Percentiles rank a stretch among this genome's conserved stretches.
phyloP scores from a whole-genome alignment of 2,113 vertebrate genomes.

The Chloropsis hardwickii region DNA sequence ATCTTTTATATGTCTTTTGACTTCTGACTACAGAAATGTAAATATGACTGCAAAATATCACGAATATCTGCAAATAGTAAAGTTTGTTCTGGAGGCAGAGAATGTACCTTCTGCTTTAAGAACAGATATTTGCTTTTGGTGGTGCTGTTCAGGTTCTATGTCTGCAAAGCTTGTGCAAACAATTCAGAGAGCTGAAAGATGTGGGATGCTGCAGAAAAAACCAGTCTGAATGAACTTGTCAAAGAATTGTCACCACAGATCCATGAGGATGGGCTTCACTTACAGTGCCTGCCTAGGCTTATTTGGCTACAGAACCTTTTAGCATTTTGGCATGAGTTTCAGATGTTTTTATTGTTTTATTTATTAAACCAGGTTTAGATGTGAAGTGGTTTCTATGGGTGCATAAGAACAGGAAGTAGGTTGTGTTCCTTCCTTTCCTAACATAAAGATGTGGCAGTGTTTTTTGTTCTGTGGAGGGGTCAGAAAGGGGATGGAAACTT shows the following conservation, averaged over 20 bases:
- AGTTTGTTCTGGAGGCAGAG: background rate
- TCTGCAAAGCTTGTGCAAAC: background rate
- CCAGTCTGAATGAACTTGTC: background rate
- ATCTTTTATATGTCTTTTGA: background rate
- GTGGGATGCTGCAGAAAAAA: background rate
- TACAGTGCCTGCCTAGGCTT: background rate
- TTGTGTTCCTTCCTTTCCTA: background rate
- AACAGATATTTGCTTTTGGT: background rate
- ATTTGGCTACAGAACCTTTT: background rate
- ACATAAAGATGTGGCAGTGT: rapidly evolving
- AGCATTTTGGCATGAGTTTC: background rate
- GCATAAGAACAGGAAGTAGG: rapidly evolving
- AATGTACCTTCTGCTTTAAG: background rate
- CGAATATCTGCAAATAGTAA: background rate
- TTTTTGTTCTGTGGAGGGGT: background rate
- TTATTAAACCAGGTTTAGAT: background rate
- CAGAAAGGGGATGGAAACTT: background rate
- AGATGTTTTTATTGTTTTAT: background rate
- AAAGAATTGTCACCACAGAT: background rate
- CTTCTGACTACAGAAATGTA: background rate
- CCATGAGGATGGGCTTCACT: background rate
- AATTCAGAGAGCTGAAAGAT: background rate
- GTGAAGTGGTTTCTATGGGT: background rate
- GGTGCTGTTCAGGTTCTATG: background rate
- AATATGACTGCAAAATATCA: background rate